Percentiles rank a stretch among this genome's conserved stretches.
Conservation (phyloP, 2,888 invertebrate genomes). For the Abrostola triplasia region DNA sequence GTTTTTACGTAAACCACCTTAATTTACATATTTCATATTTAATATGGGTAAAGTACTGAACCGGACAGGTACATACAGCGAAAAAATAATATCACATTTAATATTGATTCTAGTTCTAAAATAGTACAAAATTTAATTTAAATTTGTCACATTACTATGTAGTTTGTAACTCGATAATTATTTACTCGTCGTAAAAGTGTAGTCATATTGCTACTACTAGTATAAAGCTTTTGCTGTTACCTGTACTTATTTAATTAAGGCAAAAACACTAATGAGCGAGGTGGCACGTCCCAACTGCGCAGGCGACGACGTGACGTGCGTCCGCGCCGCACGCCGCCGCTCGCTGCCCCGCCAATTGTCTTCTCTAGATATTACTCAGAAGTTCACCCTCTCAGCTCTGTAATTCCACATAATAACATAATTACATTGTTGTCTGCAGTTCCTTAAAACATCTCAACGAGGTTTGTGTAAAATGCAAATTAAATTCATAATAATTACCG, state of each 20-base stretch:
- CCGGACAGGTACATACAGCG: constrained; percentile 9
- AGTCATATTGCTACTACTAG: no score
- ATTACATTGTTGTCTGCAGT: constrained; percentile 53
- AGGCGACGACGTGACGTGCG: constrained; percentile 41
- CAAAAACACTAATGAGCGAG: constrained; percentile 50
- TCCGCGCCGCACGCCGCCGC: constrained; percentile 33
- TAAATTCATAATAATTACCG: constrained; percentile 49
- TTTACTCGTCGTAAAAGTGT: no score
- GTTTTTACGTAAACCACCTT: constrained; percentile 13
- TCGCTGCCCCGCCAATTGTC: constrained; percentile 37
- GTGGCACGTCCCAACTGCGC: constrained; percentile 36
- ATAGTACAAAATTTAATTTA: no score
- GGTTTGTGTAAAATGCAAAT: constrained; percentile 64
- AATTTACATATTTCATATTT: constrained; percentile 46
- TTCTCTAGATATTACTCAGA: constrained; percentile 49
- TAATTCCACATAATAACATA: constrained; percentile 65
- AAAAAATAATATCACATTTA: not conserved
- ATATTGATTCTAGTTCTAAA: not conserved
- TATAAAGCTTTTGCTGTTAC: not conserved
- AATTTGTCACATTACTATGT: no score
- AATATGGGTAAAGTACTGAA: constrained; percentile 29
- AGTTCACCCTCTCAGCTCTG: constrained; percentile 49
- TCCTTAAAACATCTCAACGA: constrained; percentile 46
- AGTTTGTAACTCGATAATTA: no score
- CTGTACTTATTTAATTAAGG: constrained; percentile 34